Evolutionary conservation across 2,113 vertebrate species (phyloP).

Genomic region (Onychostruthus taczanowskii): DNA sequence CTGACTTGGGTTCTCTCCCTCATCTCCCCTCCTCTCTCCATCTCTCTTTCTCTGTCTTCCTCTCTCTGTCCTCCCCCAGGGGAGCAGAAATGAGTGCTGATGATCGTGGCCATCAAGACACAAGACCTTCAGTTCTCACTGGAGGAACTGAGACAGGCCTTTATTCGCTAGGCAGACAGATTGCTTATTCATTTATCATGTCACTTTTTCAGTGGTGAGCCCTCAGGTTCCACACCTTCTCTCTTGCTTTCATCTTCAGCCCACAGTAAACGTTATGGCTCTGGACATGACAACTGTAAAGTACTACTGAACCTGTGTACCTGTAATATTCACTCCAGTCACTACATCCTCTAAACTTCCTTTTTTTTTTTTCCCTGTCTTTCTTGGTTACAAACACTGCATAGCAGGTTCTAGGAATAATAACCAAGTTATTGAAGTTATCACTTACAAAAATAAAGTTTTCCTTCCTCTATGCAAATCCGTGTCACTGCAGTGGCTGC

Average conservation of each 20-base stretch:
- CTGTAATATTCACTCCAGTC: neutral
- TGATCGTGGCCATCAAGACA: neutral
- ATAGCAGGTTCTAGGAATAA: neutral
- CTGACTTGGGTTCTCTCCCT: neutral
- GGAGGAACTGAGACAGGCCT: neutral
- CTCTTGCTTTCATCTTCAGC: neutral
- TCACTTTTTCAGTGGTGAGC: neutral
- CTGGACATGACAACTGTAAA: neutral
- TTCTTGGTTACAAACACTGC: neutral
- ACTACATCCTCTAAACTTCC: neutral
- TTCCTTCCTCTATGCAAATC: constrained; percentile 40
- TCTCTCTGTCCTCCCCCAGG: neutral
- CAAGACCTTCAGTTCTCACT: neutral
- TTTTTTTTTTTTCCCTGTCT: neutral
- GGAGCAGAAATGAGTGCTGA: neutral
- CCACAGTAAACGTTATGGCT: accelerated
- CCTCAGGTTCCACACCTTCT: neutral
- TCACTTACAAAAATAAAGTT: neutral
- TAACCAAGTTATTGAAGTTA: neutral
- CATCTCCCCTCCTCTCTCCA: neutral
- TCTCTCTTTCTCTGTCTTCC: neutral
- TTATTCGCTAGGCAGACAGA: neutral
- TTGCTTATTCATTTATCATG: neutral
- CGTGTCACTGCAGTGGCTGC: neutral
- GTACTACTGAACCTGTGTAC: neutral